Percentiles rank a stretch among this genome's conserved stretches.
Conservation (phyloP, 92 coral and sea anemone genomes). For the Actinernus sp. region DNA sequence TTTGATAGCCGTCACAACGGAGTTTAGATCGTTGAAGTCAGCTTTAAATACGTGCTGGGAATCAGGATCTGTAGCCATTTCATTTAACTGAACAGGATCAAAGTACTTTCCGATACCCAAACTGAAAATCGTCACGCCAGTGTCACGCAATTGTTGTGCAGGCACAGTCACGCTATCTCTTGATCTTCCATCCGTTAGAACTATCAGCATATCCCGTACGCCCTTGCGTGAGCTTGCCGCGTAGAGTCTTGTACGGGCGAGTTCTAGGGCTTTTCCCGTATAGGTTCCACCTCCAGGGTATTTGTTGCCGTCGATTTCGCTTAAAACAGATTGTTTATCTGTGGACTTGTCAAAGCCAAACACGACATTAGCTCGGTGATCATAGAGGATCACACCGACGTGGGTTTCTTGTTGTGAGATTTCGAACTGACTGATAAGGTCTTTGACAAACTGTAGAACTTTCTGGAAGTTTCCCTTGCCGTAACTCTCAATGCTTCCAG, state of each 20-base stretch:
- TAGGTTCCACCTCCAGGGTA: slow-evolving; percentile 67
- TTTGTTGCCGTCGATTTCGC: neutral
- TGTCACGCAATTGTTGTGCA: slow-evolving; percentile 78
- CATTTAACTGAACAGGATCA: slow-evolving; percentile 47
- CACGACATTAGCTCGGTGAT: neutral
- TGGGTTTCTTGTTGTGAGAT: slow-evolving; percentile 65
- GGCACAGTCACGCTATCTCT: slow-evolving; percentile 62
- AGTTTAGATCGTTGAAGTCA: slow-evolving; percentile 53
- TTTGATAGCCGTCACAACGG: slow-evolving; percentile 47
- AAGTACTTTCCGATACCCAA: slow-evolving; percentile 71
- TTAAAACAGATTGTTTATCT: neutral
- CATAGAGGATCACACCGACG: slow-evolving; percentile 51
- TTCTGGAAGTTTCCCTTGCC: slow-evolving; percentile 66
- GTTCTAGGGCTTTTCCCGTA: slow-evolving; percentile 69
- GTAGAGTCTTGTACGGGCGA: slow-evolving; percentile 62
- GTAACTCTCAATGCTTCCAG: slow-evolving; percentile 66
- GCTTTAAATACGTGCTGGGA: slow-evolving; percentile 67
- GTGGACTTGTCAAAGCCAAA: slow-evolving; percentile 3
- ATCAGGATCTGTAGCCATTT: slow-evolving; percentile 92
- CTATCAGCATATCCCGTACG: slow-evolving; percentile 61
- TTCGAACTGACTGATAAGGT: slow-evolving; percentile 45
- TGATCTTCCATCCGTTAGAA: slow-evolving; percentile 81
- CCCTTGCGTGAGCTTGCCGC: slow-evolving; percentile 60
- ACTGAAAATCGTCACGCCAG: slow-evolving; percentile 69
- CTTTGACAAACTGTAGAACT: slow-evolving; percentile 47